Percentiles rank a stretch among this genome's conserved stretches.
Conservation (phyloP, 1,140 invertebrate species). For the Cecropterus lyciades region DNA sequence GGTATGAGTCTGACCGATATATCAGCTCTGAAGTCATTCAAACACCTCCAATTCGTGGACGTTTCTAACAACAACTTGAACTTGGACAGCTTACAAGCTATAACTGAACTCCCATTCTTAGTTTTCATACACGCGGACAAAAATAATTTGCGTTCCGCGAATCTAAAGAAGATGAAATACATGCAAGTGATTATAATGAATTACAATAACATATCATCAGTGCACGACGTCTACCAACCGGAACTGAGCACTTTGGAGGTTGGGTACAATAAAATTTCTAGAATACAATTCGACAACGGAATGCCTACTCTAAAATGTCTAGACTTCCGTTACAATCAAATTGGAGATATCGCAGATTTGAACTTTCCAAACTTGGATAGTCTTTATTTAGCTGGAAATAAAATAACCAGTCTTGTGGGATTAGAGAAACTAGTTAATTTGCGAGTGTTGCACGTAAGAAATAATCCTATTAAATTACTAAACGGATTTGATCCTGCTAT, state of each 20-base stretch:
- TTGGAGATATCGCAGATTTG: constrained; percentile 71
- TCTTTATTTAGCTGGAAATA: constrained; percentile 80
- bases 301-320: constrained; percentile 77
- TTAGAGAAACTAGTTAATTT: constrained; percentile 76
- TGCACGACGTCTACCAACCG: constrained; percentile 81
- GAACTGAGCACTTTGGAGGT: constrained; percentile 82
- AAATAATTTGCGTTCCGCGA: constrained; percentile 76
- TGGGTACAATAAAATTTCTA: constrained; percentile 77
- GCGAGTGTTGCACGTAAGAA: constrained; percentile 80
- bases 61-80: constrained; percentile 82
- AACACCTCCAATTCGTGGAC: constrained; percentile 84
- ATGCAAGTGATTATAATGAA: constrained; percentile 84
- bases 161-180: constrained; percentile 79
- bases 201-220: constrained; percentile 76
- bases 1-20: constrained; percentile 82
- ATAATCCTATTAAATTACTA: constrained; percentile 81
- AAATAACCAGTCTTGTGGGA: constrained; percentile 69
- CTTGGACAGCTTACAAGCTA: constrained; percentile 73
- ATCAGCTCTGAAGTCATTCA: constrained; percentile 73
- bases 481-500: constrained; percentile 73
- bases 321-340: constrained; percentile 80
- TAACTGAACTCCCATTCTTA: constrained; percentile 79
- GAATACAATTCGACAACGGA: constrained; percentile 55
- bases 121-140: constrained; percentile 82
- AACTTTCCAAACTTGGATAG: constrained; percentile 79